Evolutionary conservation across 1,140 invertebrate species (phyloP).

Genomic region (Calephelis virginiensis): DNA sequence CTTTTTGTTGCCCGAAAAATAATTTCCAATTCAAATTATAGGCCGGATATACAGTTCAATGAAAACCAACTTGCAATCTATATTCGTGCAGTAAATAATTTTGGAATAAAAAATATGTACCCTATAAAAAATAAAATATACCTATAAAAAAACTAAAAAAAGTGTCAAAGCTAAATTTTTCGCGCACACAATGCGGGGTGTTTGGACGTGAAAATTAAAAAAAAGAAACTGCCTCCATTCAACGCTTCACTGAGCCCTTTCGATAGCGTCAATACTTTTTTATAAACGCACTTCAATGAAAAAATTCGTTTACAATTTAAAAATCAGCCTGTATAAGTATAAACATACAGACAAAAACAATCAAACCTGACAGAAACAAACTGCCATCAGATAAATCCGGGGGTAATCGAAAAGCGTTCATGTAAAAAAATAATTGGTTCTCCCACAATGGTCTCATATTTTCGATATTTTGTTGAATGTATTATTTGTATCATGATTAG

Average conservation of each 20-base stretch:
- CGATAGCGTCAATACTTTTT: slow-evolving; percentile 25
- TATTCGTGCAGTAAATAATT: too few species aligned
- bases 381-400: slow-evolving; percentile 47
- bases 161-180: too few species aligned
- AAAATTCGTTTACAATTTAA: slow-evolving; percentile 9
- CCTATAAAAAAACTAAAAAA: too few species aligned
- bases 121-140: too few species aligned
- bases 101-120: too few species aligned
- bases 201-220: slow-evolving; percentile 23
- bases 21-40: too few species aligned
- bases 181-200: background rate
- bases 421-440: slow-evolving; percentile 69
- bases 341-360: slow-evolving; percentile 10
- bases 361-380: slow-evolving; percentile 41
- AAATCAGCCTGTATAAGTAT: background rate
- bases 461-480: slow-evolving; percentile 33
- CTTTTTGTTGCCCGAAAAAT: too few species aligned
- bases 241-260: slow-evolving; percentile 27
- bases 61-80: too few species aligned
- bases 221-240: slow-evolving; percentile 24
- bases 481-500: too few species aligned
- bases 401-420: slow-evolving; percentile 53
- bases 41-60: too few species aligned
- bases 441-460: slow-evolving; percentile 48
- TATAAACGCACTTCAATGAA: background rate